These are phyloP conservation scores for Eptatretus burgeri DNA, from an alignment of 2,113 vertebrate genomes.

Conservation along the genomic window DNA sequence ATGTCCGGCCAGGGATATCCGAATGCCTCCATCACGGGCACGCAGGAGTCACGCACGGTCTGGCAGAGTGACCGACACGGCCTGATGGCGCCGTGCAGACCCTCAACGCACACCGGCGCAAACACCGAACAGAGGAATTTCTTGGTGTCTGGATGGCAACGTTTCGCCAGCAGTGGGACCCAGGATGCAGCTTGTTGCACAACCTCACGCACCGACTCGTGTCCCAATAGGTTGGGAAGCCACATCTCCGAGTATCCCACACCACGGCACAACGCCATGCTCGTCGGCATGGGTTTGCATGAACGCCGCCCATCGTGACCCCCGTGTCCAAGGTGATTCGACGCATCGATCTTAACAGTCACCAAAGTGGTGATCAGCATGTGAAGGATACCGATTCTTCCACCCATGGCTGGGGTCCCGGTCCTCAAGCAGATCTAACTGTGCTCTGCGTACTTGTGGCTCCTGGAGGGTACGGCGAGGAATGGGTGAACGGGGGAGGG, in stretches of 20 bases:
- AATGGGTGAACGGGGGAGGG: no score
- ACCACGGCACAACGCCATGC: conserved; percentile 50
- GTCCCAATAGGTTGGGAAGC: conserved; percentile 77
- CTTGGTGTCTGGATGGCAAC: conserved; percentile 75
- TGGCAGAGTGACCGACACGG: conserved; percentile 78
- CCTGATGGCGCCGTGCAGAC: conserved; percentile 67
- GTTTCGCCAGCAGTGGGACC: conserved; percentile 85
- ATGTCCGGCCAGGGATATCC: conserved; percentile 93
- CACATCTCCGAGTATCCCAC: conserved; percentile 87
- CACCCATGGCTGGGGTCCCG: no score
- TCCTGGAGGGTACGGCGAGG: no score
- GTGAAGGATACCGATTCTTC: no score
- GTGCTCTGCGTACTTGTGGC: no score
- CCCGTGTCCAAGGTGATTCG: not conserved
- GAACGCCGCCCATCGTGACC: conserved; percentile 18
- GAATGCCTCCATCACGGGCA: conserved; percentile 78
- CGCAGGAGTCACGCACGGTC: conserved; percentile 54
- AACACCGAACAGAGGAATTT: conserved; percentile 95
- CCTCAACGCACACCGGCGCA: conserved; percentile 68
- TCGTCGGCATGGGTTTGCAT: conserved; percentile 61
- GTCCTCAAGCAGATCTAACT: no score
- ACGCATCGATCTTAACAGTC: no score
- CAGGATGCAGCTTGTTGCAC: conserved; percentile 77
- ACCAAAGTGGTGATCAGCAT: no score
- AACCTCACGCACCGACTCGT: conserved; percentile 78